These are phyloP conservation scores for Campoplex capitator DNA, from an alignment of 2,888 invertebrate genomes.

Conservation along the genomic window DNA sequence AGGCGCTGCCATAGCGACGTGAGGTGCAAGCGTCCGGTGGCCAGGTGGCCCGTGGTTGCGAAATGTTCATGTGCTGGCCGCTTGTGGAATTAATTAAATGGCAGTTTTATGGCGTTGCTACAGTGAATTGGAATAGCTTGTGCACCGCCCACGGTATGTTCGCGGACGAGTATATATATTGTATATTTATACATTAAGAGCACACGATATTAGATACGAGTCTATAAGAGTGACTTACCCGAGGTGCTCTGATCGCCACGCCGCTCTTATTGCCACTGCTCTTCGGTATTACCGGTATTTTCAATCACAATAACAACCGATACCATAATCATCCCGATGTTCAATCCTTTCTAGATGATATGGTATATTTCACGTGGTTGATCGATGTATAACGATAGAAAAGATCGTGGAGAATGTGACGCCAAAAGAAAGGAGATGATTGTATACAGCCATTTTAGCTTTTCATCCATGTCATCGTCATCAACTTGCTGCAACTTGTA, in stretches of 20 bases:
- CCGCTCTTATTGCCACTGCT: constrained; percentile 30
- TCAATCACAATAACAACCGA: constrained; percentile 49
- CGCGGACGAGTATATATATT: constrained; percentile 45
- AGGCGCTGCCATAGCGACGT: constrained; percentile 28
- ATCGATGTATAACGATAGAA: constrained; percentile 12
- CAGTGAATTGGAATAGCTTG: constrained; percentile 72
- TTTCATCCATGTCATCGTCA: constrained; percentile 19
- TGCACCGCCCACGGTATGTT: constrained; percentile 69
- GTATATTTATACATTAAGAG: constrained; percentile 51
- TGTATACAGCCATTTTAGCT: constrained; percentile 3
- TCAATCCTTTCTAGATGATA: constrained; percentile 18
- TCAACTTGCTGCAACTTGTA: constrained; percentile 4
- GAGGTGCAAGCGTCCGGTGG: constrained; percentile 53
- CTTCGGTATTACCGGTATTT: constrained; percentile 38
- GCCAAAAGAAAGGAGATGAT: constrained; percentile 19
- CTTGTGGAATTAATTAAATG: constrained; percentile 73
- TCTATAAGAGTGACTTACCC: constrained; percentile 41
- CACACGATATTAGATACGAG: constrained; percentile 53
- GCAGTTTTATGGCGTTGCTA: constrained; percentile 72
- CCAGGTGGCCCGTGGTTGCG: constrained; percentile 71
- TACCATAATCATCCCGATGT: constrained; percentile 24
- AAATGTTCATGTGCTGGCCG: constrained; percentile 62
- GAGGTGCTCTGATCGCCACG: constrained; percentile 35
- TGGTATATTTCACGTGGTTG: not conserved
- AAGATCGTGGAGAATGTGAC: not conserved